Evolutionary conservation across 2,113 vertebrate species (phyloP), one percentile per base, ranked within the genome.

Genomic region (Ageneiosus marmoratus): DNA sequence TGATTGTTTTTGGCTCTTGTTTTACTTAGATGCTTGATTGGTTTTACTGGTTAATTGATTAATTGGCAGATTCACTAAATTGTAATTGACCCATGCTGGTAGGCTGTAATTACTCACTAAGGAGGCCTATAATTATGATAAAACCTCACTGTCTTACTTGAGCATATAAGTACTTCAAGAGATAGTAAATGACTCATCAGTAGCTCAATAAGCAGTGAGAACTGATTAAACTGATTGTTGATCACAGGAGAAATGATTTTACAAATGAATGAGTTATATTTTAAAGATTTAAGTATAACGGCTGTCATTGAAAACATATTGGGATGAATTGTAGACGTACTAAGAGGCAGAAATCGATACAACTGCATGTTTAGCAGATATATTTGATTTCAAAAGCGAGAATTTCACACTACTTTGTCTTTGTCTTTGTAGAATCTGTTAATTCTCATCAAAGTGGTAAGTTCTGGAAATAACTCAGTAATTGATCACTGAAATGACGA

Each of bases 41-140:
- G 63, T 9, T 84, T 80, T 79, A 74, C 58, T 80, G 81, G 72
- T 83, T 80, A 85, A 77, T 85, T 85, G 81, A 86, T 86, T 83
- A 77, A 82, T 77, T 85, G 79, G 69, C 60, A 84, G 67, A 79
- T 84, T 78, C 63, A 79, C 76, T 84, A 73, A 79, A 84, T 79
- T 84, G 55, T 84, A 73, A 73, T 84, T 79, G 83, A 83, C 82
- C 83, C 77, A 62, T 44, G 24, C 53, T 79, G 56, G 63, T 79
- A 62, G 67, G 76, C 83, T 51, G 55, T 84, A 84, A 84, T 84
- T 78, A 84, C 77, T 84, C 83, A 84, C 76, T 84, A 84, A 84
- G 44, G 83, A 84, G 83, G 65, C 65, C 65, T 84, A 60, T 84
- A 84, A 84, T 84, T 84, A 84, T 84, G 83, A 84, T 84, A 84